Percentiles rank a stretch among this genome's conserved stretches.
Conservation (phyloP, 2,113 vertebrate genomes). For the Rallus limicola region DNA sequence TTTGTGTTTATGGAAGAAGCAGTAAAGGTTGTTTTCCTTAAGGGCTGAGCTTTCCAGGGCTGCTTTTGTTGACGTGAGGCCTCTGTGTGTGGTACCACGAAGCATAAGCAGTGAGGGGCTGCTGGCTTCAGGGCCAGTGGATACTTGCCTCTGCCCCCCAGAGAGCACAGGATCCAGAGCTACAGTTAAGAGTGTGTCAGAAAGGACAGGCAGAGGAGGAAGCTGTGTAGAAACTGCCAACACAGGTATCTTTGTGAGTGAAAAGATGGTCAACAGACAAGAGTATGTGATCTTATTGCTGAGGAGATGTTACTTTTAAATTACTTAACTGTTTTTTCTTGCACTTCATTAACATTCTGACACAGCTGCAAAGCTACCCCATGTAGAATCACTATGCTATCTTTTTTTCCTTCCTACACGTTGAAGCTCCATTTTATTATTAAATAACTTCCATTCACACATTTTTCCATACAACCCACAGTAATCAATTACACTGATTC, state of each 20-base stretch:
- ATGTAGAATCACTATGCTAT: constrained; percentile 43
- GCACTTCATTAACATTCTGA: constrained; percentile 63
- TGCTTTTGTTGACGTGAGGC: not conserved
- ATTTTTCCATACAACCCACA: constrained; percentile 30
- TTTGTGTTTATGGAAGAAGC: constrained; percentile 1
- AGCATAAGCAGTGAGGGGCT: not conserved
- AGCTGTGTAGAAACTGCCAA: not conserved
- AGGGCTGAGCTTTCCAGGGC: constrained; percentile 4
- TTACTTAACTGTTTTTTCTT: constrained; percentile 57
- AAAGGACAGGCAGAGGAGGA: not conserved
- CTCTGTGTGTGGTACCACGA: not conserved
- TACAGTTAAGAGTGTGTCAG: not conserved
- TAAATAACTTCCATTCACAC: constrained; percentile 32
- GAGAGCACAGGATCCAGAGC: not conserved
- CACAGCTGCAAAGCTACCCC: constrained; percentile 34
- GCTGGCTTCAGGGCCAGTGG: not conserved
- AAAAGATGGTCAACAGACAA: constrained; percentile 15
- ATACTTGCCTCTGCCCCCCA: not conserved
- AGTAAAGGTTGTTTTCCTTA: not conserved
- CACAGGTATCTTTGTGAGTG: constrained; percentile 20
- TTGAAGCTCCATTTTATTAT: not conserved
- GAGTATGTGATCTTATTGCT: constrained; percentile 1
- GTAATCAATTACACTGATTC: constrained; percentile 37
- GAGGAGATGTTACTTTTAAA: constrained; percentile 36
- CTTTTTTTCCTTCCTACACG: not conserved